Conservation (phyloP, 1,140 invertebrate genomes). For the Trichoplusia ni region DNA sequence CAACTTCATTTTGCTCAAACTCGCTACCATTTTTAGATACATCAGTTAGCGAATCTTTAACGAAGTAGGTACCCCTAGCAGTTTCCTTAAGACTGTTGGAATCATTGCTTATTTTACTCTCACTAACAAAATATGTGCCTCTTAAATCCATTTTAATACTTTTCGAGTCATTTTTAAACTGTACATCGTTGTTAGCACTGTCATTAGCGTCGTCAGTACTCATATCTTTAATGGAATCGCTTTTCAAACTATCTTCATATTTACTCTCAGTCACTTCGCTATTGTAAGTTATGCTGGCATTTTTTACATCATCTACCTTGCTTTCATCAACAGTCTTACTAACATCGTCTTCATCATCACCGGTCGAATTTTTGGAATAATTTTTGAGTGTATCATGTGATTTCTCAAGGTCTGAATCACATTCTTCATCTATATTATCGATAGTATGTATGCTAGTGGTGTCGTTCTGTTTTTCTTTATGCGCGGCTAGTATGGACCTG, state of each 20-base stretch:
- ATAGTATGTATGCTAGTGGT: constrained; percentile 18
- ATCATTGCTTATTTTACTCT: constrained; percentile 8
- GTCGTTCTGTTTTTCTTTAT: constrained; percentile 25
- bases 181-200: not conserved
- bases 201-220: no score
- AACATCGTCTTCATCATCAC: constrained; percentile 1
- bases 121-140: constrained; percentile 33
- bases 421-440: constrained; percentile 26
- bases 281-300: not conserved
- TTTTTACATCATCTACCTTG: not conserved
- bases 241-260: not conserved
- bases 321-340: not conserved
- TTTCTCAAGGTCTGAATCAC: not conserved
- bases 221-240: not conserved
- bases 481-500: constrained; percentile 24
- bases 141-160: not conserved
- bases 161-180: constrained; percentile 8
- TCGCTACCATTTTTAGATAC: constrained; percentile 17
- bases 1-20: not conserved
- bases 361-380: not conserved
- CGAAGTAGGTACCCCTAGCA: constrained; percentile 34
- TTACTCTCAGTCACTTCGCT: not conserved
- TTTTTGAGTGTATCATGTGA: not conserved
- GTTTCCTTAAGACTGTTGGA: not conserved
- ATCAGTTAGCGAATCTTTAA: constrained; percentile 19